phyloP scores from a whole-genome alignment of 2,113 vertebrate species.

The Phyllopteryx taeniolatus region DNA sequence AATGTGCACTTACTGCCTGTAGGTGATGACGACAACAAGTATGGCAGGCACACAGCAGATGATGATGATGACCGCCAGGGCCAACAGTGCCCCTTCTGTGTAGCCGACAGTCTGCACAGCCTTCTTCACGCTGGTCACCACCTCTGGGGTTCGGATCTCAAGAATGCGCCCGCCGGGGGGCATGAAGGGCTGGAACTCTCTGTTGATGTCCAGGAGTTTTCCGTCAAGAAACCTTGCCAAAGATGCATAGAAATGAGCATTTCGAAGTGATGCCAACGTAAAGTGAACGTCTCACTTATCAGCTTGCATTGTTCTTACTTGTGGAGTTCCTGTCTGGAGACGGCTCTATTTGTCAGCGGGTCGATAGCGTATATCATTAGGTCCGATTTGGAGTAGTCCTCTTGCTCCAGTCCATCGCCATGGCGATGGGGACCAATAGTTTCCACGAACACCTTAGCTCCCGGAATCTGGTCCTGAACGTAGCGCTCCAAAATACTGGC shows the following conservation, averaged over 20 bases:
- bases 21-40: slow-evolving; percentile 92
- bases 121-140: slow-evolving; percentile 91
- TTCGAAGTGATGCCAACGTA: not conserved
- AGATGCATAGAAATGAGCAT: not conserved
- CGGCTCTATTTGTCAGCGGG: slow-evolving; percentile 92
- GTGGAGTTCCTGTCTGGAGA: slow-evolving; percentile 89
- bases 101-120: slow-evolving; percentile 87
- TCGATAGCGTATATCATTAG: slow-evolving; percentile 95
- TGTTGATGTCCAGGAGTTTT: slow-evolving; percentile 96
- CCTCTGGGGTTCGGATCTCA: slow-evolving; percentile 90
- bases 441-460: slow-evolving; percentile 91
- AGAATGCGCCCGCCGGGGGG: slow-evolving; percentile 92
- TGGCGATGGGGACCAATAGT: slow-evolving; percentile 86
- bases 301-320: slow-evolving; percentile 80
- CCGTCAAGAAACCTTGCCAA: slow-evolving; percentile 87
- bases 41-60: slow-evolving; percentile 95
- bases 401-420: slow-evolving; percentile 85
- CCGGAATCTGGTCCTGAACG: slow-evolving; percentile 92
- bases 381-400: slow-evolving; percentile 93
- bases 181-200: slow-evolving; percentile 89
- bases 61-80: slow-evolving; percentile 94
- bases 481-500: slow-evolving; percentile 91
- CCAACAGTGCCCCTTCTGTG: slow-evolving; percentile 90
- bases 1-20: slow-evolving; percentile 87
- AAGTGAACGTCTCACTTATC: not conserved